Percentiles rank a stretch among this genome's conserved stretches.
Conservation (phyloP, 2,113 vertebrate species). For the Dunckerocampus dactyliophorus region DNA sequence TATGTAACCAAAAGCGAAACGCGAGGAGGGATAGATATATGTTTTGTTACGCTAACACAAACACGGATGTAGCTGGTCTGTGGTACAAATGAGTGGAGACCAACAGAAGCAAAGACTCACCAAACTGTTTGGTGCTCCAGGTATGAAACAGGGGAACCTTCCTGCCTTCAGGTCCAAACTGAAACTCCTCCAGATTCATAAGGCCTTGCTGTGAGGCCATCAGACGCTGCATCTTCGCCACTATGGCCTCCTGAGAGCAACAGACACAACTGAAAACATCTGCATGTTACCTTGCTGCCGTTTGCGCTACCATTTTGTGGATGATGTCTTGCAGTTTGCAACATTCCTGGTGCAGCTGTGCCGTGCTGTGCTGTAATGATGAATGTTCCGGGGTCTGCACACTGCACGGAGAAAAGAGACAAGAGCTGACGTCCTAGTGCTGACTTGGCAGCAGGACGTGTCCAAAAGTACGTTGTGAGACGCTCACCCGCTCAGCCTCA, state of each 20-base stretch:
- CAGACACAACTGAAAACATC: neutral
- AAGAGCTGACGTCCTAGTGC: neutral
- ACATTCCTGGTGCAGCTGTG: conserved; percentile 73
- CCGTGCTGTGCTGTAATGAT: conserved; percentile 7
- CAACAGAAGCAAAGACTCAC: conserved; percentile 48
- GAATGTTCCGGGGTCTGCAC: conserved; percentile 1
- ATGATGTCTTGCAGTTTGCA: conserved; percentile 72
- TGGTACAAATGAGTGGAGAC: no score
- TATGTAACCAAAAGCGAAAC: no score
- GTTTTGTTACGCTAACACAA: no score
- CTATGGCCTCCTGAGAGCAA: conserved; percentile 43
- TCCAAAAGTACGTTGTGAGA: neutral
- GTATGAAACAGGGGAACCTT: conserved; percentile 78
- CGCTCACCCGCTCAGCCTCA: conserved; percentile 35
- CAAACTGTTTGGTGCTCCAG: conserved; percentile 82
- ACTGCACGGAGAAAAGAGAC: neutral
- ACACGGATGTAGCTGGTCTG: no score
- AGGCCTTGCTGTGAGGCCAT: conserved; percentile 77
- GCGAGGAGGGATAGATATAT: no score
- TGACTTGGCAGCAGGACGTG: neutral
- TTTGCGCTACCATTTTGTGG: conserved; percentile 71
- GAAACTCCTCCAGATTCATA: conserved; percentile 82
- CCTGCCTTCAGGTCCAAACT: conserved; percentile 59
- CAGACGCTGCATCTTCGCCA: conserved; percentile 86
- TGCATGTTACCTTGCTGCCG: neutral